phyloP scores from a whole-genome alignment of 1,140 invertebrate genomes.

The Halotydeus destructor region DNA sequence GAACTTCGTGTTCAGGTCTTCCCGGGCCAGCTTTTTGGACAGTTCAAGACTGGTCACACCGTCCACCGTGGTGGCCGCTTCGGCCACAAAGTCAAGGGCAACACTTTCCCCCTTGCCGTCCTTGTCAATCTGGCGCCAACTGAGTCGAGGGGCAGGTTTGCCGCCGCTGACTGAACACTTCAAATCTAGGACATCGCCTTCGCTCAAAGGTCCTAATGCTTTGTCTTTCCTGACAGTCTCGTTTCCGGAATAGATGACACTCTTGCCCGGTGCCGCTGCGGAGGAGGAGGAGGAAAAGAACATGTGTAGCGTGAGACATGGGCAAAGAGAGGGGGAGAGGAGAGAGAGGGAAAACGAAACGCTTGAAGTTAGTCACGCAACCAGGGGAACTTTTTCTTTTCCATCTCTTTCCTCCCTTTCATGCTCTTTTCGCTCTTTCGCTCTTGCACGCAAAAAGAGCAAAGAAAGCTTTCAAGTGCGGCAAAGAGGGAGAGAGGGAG shows the following conservation, averaged over 20 bases:
- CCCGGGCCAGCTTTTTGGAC: constrained; percentile 42
- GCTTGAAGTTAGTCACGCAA: too few relatives aligned
- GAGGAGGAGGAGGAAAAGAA: background rate
- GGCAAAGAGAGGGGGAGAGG: background rate
- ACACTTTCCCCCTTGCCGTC: constrained; percentile 37
- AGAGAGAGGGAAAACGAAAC: background rate
- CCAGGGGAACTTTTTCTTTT: too few relatives aligned
- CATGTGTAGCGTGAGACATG: background rate
- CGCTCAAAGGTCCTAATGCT: too few relatives aligned
- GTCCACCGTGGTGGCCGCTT: constrained; percentile 9
- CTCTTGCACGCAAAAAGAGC: too few relatives aligned
- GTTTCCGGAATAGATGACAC: constrained; percentile 7
- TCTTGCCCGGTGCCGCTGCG: constrained; percentile 7
- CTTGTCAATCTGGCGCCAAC: constrained; percentile 38
- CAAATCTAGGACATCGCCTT: constrained; percentile 9
- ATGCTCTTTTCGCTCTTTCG: too few relatives aligned
- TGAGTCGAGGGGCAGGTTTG: constrained; percentile 48
- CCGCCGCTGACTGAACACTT: constrained; percentile 25
- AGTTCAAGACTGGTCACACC: constrained; percentile 36
- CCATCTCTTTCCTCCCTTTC: too few relatives aligned
- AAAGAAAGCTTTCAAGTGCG: too few relatives aligned
- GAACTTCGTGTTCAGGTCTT: constrained; percentile 48
- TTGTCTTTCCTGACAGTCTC: background rate
- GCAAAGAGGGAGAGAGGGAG: too few relatives aligned
- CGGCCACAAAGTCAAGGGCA: constrained; percentile 1